A percentile compares a stretch with the other conserved stretches of the same genome.
Evolutionary conservation across 2,797 vertebrate species (phyloP).

Genomic region (Moxostoma hubbsi): DNA sequence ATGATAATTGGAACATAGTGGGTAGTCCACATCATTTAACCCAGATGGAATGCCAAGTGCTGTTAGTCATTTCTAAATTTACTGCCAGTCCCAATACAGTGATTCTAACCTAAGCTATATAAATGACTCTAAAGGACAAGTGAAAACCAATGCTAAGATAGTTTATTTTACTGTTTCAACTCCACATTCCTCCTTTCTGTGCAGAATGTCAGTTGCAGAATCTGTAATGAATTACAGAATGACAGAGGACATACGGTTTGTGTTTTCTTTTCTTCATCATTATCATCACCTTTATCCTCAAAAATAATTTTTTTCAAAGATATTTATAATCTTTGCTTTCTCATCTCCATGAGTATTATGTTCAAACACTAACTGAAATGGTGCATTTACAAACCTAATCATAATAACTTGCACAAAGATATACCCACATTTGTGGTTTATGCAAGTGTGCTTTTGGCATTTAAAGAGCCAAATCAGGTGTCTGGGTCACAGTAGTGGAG

Average conservation of each 20-base stretch:
- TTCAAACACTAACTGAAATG: neutral
- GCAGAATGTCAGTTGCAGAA: neutral
- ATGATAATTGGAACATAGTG: slow-evolving; percentile 34
- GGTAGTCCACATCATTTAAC: slow-evolving; percentile 25
- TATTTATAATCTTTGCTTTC: slow-evolving; percentile 7
- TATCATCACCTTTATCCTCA: slow-evolving; percentile 24
- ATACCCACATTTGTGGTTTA: too few relatives aligned
- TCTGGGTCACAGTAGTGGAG: too few relatives aligned
- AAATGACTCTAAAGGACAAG: slow-evolving; percentile 32
- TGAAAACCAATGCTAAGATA: slow-evolving; percentile 43
- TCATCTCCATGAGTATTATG: neutral
- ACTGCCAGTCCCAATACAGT: slow-evolving; percentile 32
- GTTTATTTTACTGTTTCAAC: slow-evolving; percentile 51
- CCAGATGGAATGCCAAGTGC: slow-evolving; percentile 28
- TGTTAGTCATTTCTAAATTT: slow-evolving; percentile 37
- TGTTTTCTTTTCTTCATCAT: slow-evolving; percentile 26
- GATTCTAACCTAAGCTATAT: slow-evolving; percentile 7
- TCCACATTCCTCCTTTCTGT: neutral
- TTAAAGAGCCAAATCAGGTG: too few relatives aligned
- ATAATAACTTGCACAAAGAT: too few relatives aligned
- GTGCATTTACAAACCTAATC: too few relatives aligned
- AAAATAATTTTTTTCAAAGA: slow-evolving; percentile 7
- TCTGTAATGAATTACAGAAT: slow-evolving; percentile 3
- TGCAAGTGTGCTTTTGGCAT: too few relatives aligned
- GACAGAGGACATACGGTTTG: neutral